Evolutionary conservation across 2,797 vertebrate genomes (phyloP).

Genomic region (Meda fulgida): DNA sequence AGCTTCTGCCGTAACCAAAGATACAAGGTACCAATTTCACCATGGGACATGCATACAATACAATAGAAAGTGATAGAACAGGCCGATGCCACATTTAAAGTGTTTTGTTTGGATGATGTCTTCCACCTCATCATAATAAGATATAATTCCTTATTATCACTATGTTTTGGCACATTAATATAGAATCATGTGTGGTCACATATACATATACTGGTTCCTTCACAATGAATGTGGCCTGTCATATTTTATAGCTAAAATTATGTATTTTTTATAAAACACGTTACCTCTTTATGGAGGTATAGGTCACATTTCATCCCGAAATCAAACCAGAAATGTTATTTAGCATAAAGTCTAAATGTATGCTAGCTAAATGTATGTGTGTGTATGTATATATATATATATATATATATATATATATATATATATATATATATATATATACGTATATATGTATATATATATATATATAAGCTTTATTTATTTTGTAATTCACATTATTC

Average conservation of each 20-base stretch:
- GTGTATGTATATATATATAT: too few relatives aligned
- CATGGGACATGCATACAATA: not conserved
- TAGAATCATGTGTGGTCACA: not conserved
- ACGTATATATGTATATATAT: too few relatives aligned
- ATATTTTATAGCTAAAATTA: not conserved
- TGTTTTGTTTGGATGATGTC: conserved; percentile 26
- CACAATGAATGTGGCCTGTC: not conserved
- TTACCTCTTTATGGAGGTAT: not conserved
- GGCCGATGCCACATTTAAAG: not conserved
- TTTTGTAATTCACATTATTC: too few relatives aligned
- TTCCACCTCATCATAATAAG: not conserved
- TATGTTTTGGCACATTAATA: not conserved
- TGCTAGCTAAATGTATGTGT: not conserved
- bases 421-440: too few relatives aligned
- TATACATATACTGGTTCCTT: not conserved
- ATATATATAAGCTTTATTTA: too few relatives aligned
- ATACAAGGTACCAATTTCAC: conserved; percentile 85
- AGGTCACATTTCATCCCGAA: not conserved
- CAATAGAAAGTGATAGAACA: not conserved
- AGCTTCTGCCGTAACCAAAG: conserved; percentile 91
- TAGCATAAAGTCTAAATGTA: not conserved
- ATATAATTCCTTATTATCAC: not conserved
- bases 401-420: too few relatives aligned
- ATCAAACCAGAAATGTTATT: not conserved
- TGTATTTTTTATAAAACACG: not conserved